These are phyloP conservation scores for Antrozous pallidus DNA, from an alignment of 2,797 vertebrate species.

Conservation along the genomic window DNA sequence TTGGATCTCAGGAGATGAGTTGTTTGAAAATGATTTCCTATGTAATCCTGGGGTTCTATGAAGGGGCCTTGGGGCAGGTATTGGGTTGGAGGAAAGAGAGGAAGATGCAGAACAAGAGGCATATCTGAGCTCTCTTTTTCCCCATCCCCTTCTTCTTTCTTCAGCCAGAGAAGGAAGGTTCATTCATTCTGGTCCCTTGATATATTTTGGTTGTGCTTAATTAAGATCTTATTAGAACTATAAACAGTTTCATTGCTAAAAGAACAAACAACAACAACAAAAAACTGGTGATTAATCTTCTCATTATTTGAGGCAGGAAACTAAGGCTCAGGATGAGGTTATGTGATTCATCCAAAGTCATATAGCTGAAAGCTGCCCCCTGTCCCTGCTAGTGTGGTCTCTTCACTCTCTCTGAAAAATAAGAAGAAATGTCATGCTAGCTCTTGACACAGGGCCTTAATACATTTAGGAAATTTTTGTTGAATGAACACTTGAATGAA, in stretches of 20 bases:
- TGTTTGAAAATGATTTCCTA: not conserved
- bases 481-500: constrained; percentile 42
- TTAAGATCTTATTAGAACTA: not conserved
- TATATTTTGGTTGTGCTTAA: not conserved
- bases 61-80: not conserved
- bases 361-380: constrained; percentile 42
- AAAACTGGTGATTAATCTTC: not conserved
- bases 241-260: not conserved
- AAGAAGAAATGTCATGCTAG: not conserved
- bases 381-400: not conserved
- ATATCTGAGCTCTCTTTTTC: not conserved
- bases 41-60: not conserved
- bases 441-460: constrained; percentile 21
- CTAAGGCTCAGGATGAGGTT: not conserved
- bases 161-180: not conserved
- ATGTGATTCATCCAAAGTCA: constrained; percentile 61
- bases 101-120: not conserved
- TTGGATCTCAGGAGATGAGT: not conserved
- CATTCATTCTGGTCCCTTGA: not conserved
- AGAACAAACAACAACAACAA: not conserved
- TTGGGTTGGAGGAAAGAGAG: too few species aligned
- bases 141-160: not conserved
- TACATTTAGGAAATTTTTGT: constrained; percentile 54
- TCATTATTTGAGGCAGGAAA: constrained; percentile 32
- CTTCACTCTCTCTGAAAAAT: not conserved